phyloP scores from a whole-genome alignment of 2,797 vertebrate genomes.

The Salarias fasciatus region DNA sequence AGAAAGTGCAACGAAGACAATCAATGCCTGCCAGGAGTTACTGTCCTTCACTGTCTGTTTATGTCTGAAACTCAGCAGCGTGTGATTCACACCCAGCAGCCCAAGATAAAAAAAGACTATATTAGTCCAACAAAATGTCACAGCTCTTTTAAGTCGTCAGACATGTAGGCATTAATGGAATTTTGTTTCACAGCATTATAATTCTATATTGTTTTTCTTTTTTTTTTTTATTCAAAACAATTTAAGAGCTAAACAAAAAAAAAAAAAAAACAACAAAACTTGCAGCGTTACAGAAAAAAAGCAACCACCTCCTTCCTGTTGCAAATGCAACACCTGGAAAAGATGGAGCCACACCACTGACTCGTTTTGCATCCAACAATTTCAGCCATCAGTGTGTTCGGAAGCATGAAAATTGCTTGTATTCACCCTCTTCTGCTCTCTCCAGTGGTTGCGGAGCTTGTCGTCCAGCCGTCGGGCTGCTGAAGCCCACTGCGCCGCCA shows the following conservation, averaged over 20 bases:
- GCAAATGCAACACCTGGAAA: conserved; percentile 33
- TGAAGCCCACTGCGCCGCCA: conserved; percentile 89
- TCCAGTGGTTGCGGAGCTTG: conserved; percentile 79
- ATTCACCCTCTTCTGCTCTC: conserved; percentile 90
- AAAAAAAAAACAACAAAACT: too few species aligned
- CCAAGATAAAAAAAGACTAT: conserved; percentile 36
- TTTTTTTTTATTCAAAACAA: conserved; percentile 17
- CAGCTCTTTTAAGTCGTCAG: conserved; percentile 23
- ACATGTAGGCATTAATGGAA: conserved; percentile 26
- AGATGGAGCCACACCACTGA: conserved; percentile 29
- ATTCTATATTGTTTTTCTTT: background rate
- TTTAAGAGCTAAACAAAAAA: conserved; percentile 23
- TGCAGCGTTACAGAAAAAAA: too few species aligned
- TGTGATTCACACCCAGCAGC: conserved; percentile 18
- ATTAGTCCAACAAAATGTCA: conserved; percentile 48
- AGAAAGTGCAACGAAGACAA: conserved; percentile 42
- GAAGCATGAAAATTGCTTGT: conserved; percentile 3
- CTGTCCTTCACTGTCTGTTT: conserved; percentile 50
- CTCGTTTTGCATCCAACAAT: conserved; percentile 10
- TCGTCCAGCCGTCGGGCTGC: conserved; percentile 86
- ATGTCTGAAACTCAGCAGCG: conserved; percentile 19
- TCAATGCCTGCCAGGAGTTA: conserved; percentile 20
- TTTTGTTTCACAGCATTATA: conserved; percentile 39
- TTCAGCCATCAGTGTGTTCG: conserved; percentile 16
- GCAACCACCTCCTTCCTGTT: conserved; percentile 14